Conservation (phyloP, 2,113 vertebrate species). For the Pterocles burchelli region DNA sequence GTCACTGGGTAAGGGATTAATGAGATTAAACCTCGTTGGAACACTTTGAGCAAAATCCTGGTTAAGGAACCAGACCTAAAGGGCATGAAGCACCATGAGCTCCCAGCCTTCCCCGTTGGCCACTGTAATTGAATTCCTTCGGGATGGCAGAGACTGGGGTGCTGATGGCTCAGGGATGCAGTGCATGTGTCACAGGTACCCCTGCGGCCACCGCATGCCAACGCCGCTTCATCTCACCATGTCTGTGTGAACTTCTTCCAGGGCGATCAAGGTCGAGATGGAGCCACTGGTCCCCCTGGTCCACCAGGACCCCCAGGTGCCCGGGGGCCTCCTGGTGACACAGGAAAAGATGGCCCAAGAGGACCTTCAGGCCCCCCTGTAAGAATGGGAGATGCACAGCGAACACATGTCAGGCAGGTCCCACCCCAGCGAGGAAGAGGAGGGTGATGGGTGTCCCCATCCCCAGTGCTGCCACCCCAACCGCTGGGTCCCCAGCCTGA, state of each 20-base stretch:
- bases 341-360: slow-evolving; percentile 90
- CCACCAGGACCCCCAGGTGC: slow-evolving; percentile 88
- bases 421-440: background rate
- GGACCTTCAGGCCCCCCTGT: slow-evolving; percentile 85
- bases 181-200: background rate
- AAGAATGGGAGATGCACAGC: slow-evolving; percentile 59
- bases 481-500: background rate
- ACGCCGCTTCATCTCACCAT: background rate
- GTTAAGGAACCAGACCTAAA: background rate
- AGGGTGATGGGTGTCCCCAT: background rate
- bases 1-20: background rate
- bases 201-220: background rate
- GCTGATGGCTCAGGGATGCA: background rate
- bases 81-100: background rate
- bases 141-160: background rate
- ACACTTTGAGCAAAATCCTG: background rate
- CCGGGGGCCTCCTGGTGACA: slow-evolving; percentile 91
- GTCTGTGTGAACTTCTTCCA: slow-evolving; percentile 74
- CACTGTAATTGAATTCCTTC: background rate
- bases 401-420: accelerated
- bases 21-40: background rate
- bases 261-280: slow-evolving; percentile 92
- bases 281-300: slow-evolving; percentile 87
- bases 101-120: background rate
- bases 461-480: background rate